Percentiles rank a stretch among this genome's conserved stretches.
Conservation (phyloP, 2,113 vertebrate genomes). For the Oriolus oriolus region DNA sequence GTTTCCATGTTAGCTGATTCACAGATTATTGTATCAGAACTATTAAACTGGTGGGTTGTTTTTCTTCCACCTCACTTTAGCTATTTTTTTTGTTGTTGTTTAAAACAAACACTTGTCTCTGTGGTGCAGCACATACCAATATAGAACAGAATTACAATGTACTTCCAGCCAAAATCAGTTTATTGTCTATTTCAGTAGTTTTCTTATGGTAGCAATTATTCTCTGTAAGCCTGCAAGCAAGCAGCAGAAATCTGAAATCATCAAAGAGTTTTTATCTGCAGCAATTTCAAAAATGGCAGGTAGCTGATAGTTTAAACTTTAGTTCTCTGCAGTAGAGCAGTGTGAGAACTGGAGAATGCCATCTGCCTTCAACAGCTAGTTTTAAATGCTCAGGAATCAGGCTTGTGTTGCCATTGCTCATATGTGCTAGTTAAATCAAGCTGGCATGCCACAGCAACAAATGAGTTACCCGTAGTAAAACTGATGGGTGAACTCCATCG, state of each 20-base stretch:
- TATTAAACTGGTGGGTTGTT: constrained; percentile 59
- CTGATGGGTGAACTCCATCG: not conserved
- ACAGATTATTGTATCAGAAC: constrained; percentile 62
- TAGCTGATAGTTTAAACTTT: constrained; percentile 78
- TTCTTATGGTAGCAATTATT: constrained; percentile 80
- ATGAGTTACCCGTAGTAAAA: not conserved
- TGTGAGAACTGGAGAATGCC: constrained; percentile 71
- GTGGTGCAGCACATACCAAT: constrained; percentile 70
- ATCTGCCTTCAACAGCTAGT: constrained; percentile 72
- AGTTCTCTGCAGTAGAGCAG: constrained; percentile 70
- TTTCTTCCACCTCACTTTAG: constrained; percentile 36
- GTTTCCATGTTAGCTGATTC: constrained; percentile 54
- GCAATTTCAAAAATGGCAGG: constrained; percentile 80
- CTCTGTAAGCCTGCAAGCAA: constrained; percentile 78
- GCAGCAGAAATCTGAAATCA: constrained; percentile 78
- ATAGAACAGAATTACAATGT: constrained; percentile 78
- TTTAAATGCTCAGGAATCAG: constrained; percentile 63
- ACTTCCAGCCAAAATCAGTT: constrained; percentile 78
- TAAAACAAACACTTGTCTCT: constrained; percentile 75
- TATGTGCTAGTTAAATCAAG: not conserved
- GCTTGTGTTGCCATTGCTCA: constrained; percentile 11
- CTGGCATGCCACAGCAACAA: not conserved
- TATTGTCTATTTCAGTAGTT: constrained; percentile 79
- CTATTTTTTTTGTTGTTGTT: constrained; percentile 67
- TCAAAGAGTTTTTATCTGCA: constrained; percentile 79